A percentile compares a stretch with the other conserved stretches of the same genome.
These are phyloP conservation scores for Amblyjoppa proteus DNA, from an alignment of 2,888 invertebrate genomes.

Conservation along the genomic window DNA sequence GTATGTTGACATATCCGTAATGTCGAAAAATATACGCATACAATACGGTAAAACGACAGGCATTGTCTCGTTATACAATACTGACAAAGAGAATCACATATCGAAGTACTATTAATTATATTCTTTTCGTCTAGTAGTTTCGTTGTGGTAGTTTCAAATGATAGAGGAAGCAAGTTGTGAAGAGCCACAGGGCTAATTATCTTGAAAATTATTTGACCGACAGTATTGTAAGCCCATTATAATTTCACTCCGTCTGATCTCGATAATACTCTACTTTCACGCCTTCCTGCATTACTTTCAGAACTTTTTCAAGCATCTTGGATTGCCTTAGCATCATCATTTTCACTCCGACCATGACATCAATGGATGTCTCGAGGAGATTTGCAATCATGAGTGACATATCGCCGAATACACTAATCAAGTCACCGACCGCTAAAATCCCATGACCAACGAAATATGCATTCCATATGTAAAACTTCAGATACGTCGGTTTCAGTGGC, in stretches of 20 bases:
- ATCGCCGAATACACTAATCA: constrained; percentile 34
- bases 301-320: constrained; percentile 10
- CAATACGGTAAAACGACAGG: constrained; percentile 52
- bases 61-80: constrained; percentile 39
- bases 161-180: constrained; percentile 29
- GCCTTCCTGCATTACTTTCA: constrained; percentile 3
- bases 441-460: constrained; percentile 35
- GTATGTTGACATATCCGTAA: constrained; percentile 27
- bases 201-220: constrained; percentile 30
- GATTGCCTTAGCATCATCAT: constrained; percentile 46
- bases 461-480: constrained; percentile 31
- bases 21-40: constrained; percentile 49
- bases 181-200: constrained; percentile 21
- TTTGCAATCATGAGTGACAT: constrained; percentile 50
- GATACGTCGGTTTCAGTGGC: constrained; percentile 28
- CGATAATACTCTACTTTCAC: constrained; percentile 21
- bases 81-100: constrained; percentile 22
- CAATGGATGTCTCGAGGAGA: constrained; percentile 37
- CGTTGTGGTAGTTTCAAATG: constrained; percentile 12
- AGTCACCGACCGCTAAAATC: constrained; percentile 33
- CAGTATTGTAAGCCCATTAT: constrained; percentile 31
- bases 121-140: neutral
- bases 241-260: constrained; percentile 38
- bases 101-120: neutral
- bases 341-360: constrained; percentile 43